Base-by-base conservation (phyloP, 2,888 invertebrate species). In the Nebria brevicollis region DNA sequence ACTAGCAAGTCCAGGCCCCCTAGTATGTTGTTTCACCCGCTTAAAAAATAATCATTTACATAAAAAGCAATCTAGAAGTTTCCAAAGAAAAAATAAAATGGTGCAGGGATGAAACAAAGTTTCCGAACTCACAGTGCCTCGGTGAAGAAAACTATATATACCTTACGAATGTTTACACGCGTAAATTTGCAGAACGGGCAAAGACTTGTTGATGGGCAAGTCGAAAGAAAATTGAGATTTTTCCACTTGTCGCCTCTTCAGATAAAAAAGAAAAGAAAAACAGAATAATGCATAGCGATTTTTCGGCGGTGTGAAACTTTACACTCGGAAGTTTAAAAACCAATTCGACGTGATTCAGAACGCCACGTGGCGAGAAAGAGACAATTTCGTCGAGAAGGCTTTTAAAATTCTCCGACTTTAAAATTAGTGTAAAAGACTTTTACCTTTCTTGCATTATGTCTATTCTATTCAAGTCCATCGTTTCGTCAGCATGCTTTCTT, bases 1-100 rank as follows among this genome's bases (percentile, higher is more conserved):
- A 43, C 7, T 43, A 20, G 43, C 10, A 43, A 43, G 43, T 43
- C 43, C 10, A 8, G 43, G 7, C 1, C 43, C 43, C 43, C 43
- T 41, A 65, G 77, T 81, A 76, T 81, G 76, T 81, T 76, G 81
- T 81, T 72, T 77, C 66, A 65, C 72, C 66, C 81, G 81, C 81
- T 81, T 81, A 81, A 81, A 81, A 81, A 81, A 81, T 81, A 81
- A 81, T 81, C 81, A 81, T 81, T 81, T 81, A 81, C 81, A 81
- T 81, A 81, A 81, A 81, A 81, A 81, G 81, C 81, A 81, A 81
- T 81, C 81, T 81, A 81, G 76, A 81, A 81, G 81, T 81, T 81
- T 76, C 65, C 77, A 65, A 11, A 66, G 20, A 75, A 75, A 80
- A 43, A 43, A 43, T 8, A 43, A 43, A 43, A 43, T 43, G 43